Conservation (phyloP, 2,888 invertebrate species). For the Pharmacophagus antenor region DNA sequence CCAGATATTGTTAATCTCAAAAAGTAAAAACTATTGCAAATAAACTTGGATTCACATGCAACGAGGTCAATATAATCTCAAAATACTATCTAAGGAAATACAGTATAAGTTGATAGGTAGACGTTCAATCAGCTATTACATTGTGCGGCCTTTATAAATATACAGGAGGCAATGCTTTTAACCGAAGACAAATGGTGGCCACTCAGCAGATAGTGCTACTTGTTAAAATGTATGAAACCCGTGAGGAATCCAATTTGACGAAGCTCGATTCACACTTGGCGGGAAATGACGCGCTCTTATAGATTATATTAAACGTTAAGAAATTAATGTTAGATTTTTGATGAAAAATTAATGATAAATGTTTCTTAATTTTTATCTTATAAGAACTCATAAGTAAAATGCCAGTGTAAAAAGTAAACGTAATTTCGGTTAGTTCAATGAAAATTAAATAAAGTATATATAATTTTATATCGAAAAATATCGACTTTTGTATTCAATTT, state of each 20-base stretch:
- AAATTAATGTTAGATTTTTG: not conserved
- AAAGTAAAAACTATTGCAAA: not conserved
- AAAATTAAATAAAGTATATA: too few relatives aligned
- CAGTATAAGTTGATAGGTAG: constrained; percentile 1
- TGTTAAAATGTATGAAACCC: constrained; percentile 74
- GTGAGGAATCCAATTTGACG: constrained; percentile 38
- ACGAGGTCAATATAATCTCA: constrained; percentile 9
- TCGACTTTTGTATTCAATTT: too few relatives aligned
- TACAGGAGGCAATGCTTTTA: constrained; percentile 79
- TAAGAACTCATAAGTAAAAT: too few relatives aligned
- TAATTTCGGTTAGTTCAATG: too few relatives aligned
- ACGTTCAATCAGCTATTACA: constrained; percentile 18
- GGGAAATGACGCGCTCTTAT: constrained; percentile 11
- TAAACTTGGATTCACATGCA: constrained; percentile 1
- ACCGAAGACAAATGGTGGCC: constrained; percentile 64
- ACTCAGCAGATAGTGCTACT: constrained; percentile 39
- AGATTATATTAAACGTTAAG: constrained; percentile 24
- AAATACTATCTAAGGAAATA: not conserved
- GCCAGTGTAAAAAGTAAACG: too few relatives aligned
- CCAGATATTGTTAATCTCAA: not conserved
- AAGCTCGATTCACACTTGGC: constrained; percentile 45
- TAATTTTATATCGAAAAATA: too few relatives aligned
- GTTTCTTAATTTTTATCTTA: too few relatives aligned
- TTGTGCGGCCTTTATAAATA: constrained; percentile 67
- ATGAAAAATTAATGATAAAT: not conserved